Conservation (phyloP, 2,113 vertebrate genomes). For the Steatornis caripensis region DNA sequence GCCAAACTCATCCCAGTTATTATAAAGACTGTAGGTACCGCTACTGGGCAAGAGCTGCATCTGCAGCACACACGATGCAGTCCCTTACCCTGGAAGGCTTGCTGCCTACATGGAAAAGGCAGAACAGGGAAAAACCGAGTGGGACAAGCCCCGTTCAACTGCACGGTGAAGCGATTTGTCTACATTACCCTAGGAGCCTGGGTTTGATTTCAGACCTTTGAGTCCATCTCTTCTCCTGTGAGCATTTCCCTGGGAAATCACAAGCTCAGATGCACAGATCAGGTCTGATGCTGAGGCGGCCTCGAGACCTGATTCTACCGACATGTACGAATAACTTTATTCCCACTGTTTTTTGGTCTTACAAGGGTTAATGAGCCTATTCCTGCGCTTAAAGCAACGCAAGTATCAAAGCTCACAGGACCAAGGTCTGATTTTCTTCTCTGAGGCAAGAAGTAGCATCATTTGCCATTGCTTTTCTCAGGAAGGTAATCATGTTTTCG, state of each 20-base stretch:
- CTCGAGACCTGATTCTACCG: background rate
- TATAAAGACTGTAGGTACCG: background rate
- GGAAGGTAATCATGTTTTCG: background rate
- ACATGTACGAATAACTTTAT: background rate
- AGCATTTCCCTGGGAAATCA: background rate
- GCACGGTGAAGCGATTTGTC: background rate
- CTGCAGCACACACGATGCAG: background rate
- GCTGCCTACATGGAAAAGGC: rapidly evolving
- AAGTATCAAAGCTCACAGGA: background rate
- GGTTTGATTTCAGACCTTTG: background rate
- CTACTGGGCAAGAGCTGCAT: rapidly evolving
- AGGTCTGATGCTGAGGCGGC: background rate
- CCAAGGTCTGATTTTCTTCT: background rate
- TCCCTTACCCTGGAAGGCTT: rapidly evolving
- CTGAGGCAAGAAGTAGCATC: background rate
- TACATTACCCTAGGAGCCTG: background rate
- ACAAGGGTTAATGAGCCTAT: background rate
- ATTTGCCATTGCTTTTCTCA: background rate
- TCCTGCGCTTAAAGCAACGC: background rate
- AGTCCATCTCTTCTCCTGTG: background rate
- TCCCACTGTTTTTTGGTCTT: background rate
- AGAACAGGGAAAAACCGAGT: rapidly evolving
- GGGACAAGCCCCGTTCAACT: background rate
- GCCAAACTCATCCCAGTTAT: background rate
- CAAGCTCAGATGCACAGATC: background rate